Evolutionary conservation across 2,797 vertebrate species (phyloP).

Genomic region (Hypotaenidia philippensis): DNA sequence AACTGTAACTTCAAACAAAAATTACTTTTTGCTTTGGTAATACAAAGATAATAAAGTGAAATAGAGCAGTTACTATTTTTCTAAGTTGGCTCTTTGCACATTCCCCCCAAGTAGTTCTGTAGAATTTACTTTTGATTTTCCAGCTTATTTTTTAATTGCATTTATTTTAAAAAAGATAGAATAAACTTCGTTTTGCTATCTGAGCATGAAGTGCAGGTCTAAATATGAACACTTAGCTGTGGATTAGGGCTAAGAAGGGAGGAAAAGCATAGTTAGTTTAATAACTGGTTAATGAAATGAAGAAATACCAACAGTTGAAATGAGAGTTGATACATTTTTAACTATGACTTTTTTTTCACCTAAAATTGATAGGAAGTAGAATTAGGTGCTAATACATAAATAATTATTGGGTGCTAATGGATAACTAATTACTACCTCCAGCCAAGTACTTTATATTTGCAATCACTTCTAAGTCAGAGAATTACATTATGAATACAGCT

Average conservation of each 20-base stretch:
- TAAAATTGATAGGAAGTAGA: not conserved
- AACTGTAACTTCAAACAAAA: not conserved
- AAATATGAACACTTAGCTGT: not conserved
- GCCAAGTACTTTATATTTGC: not conserved
- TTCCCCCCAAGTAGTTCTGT: not conserved
- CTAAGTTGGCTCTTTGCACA: not conserved
- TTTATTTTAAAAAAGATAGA: not conserved
- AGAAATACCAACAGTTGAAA: not conserved
- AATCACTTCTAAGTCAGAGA: not conserved
- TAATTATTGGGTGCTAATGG: too few relatives aligned
- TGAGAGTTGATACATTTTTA: not conserved
- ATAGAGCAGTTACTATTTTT: not conserved
- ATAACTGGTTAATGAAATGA: not conserved
- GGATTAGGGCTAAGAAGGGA: not conserved
- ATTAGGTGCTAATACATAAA: not conserved
- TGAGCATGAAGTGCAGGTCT: not conserved
- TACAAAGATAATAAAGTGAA: not conserved
- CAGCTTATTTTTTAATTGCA: not conserved
- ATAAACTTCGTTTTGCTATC: not conserved
- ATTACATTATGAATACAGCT: not conserved
- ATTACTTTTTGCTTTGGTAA: not conserved
- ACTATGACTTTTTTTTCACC: rapidly evolving
- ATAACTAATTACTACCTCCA: not conserved
- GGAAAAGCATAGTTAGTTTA: not conserved
- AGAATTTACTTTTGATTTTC: not conserved